Percentiles rank a stretch among this genome's conserved stretches.
These are phyloP conservation scores for Noctua janthina DNA, from an alignment of 2,888 invertebrate species.

Conservation along the genomic window DNA sequence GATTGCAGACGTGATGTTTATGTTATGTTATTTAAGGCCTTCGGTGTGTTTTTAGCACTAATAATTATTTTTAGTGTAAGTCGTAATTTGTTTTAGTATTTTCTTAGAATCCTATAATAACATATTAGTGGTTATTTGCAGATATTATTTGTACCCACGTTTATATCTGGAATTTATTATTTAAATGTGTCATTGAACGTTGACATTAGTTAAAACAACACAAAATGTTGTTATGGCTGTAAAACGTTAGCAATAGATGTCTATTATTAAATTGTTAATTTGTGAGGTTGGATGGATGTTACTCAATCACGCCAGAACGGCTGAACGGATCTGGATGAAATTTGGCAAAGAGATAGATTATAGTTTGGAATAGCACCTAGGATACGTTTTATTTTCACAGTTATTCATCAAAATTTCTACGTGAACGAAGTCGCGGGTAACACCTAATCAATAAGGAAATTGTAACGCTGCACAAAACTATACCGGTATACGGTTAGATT, in stretches of 20 bases:
- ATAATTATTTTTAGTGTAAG: conserved; percentile 1
- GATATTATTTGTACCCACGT: conserved; percentile 16
- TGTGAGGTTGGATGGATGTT: too few species aligned
- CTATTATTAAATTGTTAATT: conserved; percentile 49
- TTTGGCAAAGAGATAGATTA: too few species aligned
- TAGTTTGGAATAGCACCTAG: too few species aligned
- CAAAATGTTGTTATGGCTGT: conserved; percentile 9
- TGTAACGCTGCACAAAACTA: conserved; percentile 46
- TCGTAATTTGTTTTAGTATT: conserved; percentile 26
- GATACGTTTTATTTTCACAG: too few species aligned
- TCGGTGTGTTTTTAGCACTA: background rate
- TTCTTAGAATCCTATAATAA: conserved; percentile 20
- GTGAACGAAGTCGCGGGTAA: too few species aligned
- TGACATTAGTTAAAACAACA: conserved; percentile 11
- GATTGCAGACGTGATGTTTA: too few species aligned
- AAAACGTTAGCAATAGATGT: conserved; percentile 9
- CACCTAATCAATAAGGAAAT: conserved; percentile 56
- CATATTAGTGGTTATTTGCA: background rate
- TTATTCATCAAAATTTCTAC: too few species aligned
- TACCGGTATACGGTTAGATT: conserved; percentile 61
- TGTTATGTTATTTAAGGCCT: too few species aligned
- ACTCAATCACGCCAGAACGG: too few species aligned
- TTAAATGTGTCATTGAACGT: conserved; percentile 48
- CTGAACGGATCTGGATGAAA: too few species aligned
- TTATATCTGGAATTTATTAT: conserved; percentile 27